Percentiles rank a stretch among this genome's conserved stretches.
Conservation (phyloP, 2,888 invertebrate species). For the Folsomia candida region DNA sequence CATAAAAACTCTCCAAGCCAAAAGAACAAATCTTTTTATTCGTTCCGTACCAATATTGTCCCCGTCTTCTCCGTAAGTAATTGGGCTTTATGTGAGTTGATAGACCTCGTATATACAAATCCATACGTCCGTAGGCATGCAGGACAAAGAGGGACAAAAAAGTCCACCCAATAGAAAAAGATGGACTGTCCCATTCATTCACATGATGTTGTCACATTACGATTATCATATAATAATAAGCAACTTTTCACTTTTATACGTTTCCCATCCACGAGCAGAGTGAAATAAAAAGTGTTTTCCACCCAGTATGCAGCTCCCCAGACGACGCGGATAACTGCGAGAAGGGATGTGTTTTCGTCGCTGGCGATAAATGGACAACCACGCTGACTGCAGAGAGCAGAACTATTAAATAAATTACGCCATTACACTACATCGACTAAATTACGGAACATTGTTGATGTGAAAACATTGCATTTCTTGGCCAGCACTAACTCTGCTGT, state of each 20-base stretch:
- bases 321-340: background rate
- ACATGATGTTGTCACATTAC: background rate
- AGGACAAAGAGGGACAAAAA: background rate
- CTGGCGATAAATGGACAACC: background rate
- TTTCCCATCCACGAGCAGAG: background rate
- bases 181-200: background rate
- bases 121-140: no score
- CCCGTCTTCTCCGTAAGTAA: background rate
- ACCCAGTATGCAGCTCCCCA: background rate
- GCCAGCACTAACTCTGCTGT: background rate
- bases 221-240: background rate
- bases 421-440: conserved; percentile 9
- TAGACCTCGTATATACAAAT: background rate
- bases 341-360: background rate
- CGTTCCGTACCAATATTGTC: conserved; percentile 2
- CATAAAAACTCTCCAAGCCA: conserved; percentile 11
- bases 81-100: background rate
- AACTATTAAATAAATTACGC: conserved; percentile 21
- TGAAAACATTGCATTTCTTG: background rate
- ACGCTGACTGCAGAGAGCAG: background rate
- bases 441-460: background rate
- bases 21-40: background rate
- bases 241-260: background rate
- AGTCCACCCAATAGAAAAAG: background rate
- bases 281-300: background rate